Evolutionary conservation across 1,140 invertebrate genomes (phyloP), one percentile per base, ranked within the genome.

Genomic region (Diachasmimorpha longicaudata): DNA sequence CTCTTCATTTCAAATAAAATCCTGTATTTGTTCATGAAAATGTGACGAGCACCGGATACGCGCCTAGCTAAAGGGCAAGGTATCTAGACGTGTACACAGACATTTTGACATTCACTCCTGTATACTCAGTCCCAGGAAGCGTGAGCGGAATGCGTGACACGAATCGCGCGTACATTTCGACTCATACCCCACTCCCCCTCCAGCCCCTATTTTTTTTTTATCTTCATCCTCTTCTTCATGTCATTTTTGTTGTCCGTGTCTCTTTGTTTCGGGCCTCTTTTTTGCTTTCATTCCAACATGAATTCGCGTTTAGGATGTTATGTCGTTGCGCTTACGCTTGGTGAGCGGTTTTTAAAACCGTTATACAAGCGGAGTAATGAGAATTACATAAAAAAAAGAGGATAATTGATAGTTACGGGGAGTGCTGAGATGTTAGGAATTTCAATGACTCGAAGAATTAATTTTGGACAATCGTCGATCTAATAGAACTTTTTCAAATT

Each of bases 91-190:
- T 31, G 58, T 63, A 63, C 58, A 23, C 58, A 52, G n/a, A 63
- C 23, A 55, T 63, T 63, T 63, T 63, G 14, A 63, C 58, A 23
- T 25, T 31, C 21, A 63, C 58, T 63, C 9, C 19, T 63, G 23
- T 63, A 25, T 23, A 63, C 58, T 25, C 21, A 63, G 58, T 19
- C n/a, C 58, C 58, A 63, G 58, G 58, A 63, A 63, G 58, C 58
- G 58, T 63, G 58, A 63, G 58, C 58, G 31, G 58, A 63, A 63
- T 63, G 58, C 58, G 58, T 63, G 58, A 63, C 58, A 63, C 58
- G 58, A 25, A 63, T 63, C 58, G 19, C 48, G 19, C 58, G 23
- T 31, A 63, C 58, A 31, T 25, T 25, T 23, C 19, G 58, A 23
- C 58, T 63, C 58, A 23, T 52, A 19, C 48, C 9, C 13, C 9